These are phyloP conservation scores for Napeogenes sylphis DNA, from an alignment of 2,888 invertebrate genomes.

Conservation along the genomic window DNA sequence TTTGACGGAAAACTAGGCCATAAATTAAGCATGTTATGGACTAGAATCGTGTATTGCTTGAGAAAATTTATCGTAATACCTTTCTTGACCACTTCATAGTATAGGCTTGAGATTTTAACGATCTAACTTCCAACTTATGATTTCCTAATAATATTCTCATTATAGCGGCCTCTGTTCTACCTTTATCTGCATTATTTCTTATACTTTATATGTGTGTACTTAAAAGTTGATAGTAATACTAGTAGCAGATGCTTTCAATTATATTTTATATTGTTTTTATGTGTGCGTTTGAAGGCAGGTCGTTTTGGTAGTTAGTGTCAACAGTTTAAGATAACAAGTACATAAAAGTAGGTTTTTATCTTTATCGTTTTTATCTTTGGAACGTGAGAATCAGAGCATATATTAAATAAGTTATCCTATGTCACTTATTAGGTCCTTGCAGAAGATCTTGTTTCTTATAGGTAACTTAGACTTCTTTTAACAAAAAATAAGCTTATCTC, in stretches of 20 bases:
- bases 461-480: too few relatives aligned
- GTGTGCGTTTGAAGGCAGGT: conserved; percentile 12
- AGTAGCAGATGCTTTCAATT: conserved; percentile 26
- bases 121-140: conserved; percentile 23
- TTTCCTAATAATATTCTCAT: conserved; percentile 31
- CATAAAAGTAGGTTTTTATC: conserved; percentile 2
- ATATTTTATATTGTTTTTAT: conserved; percentile 23
- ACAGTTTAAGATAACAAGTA: conserved; percentile 10
- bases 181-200: conserved; percentile 16
- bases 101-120: conserved; percentile 30
- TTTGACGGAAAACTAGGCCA: conserved; percentile 32
- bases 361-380: conserved; percentile 1
- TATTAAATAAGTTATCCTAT: too few relatives aligned
- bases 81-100: conserved; percentile 26
- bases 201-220: conserved; percentile 25
- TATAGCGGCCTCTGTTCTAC: conserved; percentile 20
- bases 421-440: too few relatives aligned
- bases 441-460: too few relatives aligned
- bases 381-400: conserved; percentile 6
- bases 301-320: conserved; percentile 12
- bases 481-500: too few relatives aligned
- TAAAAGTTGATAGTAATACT: conserved; percentile 25
- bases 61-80: conserved; percentile 29
- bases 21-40: conserved; percentile 38
- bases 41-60: conserved; percentile 27